A percentile compares a stretch with the other conserved stretches of the same genome.
Conservation (phyloP, 2,888 invertebrate species). For the Matsumyia berberina region DNA sequence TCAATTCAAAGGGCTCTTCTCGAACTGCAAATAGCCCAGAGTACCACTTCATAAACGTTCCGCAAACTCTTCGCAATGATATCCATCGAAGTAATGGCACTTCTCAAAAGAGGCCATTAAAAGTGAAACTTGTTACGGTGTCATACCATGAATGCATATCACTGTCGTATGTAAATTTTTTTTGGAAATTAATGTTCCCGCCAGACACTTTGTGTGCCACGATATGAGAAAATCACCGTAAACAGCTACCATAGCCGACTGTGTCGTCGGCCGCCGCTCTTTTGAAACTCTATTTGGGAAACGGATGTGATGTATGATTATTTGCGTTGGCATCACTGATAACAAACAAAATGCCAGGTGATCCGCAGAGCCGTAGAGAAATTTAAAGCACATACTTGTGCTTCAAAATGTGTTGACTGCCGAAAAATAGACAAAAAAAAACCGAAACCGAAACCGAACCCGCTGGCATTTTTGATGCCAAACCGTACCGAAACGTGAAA, state of each 20-base stretch:
- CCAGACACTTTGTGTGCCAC: constrained; percentile 10
- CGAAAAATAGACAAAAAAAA: constrained; percentile 4
- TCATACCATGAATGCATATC: constrained; percentile 46
- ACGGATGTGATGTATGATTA: constrained; percentile 39
- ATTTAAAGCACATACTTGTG: constrained; percentile 38
- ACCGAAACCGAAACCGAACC: too few species aligned
- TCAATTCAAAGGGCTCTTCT: neutral
- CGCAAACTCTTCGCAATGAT: constrained; percentile 2
- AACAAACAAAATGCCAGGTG: constrained; percentile 41
- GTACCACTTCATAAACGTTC: neutral
- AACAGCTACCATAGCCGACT: constrained; percentile 6
- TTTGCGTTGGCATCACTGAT: constrained; percentile 37
- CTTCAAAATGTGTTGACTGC: neutral
- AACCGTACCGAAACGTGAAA: constrained; percentile 45
- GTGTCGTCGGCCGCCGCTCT: constrained; percentile 5
- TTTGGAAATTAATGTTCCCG: constrained; percentile 34
- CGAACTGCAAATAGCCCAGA: neutral
- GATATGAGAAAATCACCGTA: constrained; percentile 30
- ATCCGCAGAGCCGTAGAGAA: constrained; percentile 19
- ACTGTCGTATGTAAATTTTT: constrained; percentile 60
- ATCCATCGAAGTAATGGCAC: constrained; percentile 7
- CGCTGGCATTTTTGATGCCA: constrained; percentile 16
- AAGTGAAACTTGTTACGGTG: constrained; percentile 69
- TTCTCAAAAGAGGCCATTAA: constrained; percentile 31
- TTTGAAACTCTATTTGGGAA: constrained; percentile 38